Percentiles rank a stretch among this genome's conserved stretches.
These are phyloP conservation scores for Agriopis marginaria DNA, from an alignment of 2,888 invertebrate genomes.

Conservation along the genomic window DNA sequence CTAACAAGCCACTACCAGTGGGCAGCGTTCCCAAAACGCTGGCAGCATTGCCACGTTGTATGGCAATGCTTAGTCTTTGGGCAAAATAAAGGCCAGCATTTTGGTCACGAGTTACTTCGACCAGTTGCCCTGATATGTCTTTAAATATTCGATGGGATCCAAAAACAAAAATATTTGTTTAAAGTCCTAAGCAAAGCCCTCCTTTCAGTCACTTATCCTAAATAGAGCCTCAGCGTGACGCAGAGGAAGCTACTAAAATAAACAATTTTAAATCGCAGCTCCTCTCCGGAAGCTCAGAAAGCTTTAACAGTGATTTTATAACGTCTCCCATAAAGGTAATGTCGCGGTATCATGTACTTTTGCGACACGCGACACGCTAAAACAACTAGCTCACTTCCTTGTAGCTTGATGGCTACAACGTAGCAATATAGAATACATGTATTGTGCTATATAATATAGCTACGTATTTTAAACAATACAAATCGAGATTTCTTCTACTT, in stretches of 20 bases:
- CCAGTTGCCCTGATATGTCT: too few relatives aligned
- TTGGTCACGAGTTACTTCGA: too few relatives aligned
- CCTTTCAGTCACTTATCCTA: slow-evolving; percentile 9
- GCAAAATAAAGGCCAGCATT: too few relatives aligned
- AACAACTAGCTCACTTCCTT: background rate
- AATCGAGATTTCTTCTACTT: too few relatives aligned
- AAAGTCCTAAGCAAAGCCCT: background rate
- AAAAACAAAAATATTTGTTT: slow-evolving; percentile 7
- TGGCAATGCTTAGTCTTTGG: too few relatives aligned
- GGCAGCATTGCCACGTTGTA: too few relatives aligned
- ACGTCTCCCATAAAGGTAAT: slow-evolving; percentile 8
- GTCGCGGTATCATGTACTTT: background rate
- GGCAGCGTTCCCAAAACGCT: too few relatives aligned
- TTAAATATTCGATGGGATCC: too few relatives aligned
- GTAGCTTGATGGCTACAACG: background rate
- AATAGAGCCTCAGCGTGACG: slow-evolving; percentile 5
- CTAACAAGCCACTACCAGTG: too few relatives aligned
- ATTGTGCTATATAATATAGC: too few relatives aligned
- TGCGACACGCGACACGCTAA: background rate
- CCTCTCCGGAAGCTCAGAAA: slow-evolving; percentile 16
- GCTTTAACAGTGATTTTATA: slow-evolving; percentile 33
- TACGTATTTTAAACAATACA: too few relatives aligned
- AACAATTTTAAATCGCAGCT: slow-evolving; percentile 29
- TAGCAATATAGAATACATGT: too few relatives aligned
- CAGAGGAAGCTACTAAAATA: slow-evolving; percentile 29